Conservation (phyloP, 1,140 invertebrate genomes). For the Phenacoccus solenopsis region DNA sequence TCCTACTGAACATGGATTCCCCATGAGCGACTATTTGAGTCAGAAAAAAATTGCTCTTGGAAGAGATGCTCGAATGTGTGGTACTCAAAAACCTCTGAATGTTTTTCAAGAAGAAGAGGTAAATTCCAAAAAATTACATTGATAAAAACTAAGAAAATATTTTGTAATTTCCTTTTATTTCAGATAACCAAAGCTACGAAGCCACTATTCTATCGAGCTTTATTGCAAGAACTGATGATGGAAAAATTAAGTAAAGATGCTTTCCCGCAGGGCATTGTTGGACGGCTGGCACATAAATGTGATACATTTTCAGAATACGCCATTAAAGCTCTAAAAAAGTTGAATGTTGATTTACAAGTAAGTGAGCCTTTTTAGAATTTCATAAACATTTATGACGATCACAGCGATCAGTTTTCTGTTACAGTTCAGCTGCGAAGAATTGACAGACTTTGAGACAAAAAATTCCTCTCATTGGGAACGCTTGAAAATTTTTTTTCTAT, state of each 20-base stretch:
- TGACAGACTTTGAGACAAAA: conserved; percentile 36
- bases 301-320: conserved; percentile 48
- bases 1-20: conserved; percentile 41
- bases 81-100: conserved; percentile 59
- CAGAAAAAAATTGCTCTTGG: conserved; percentile 44
- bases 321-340: conserved; percentile 43
- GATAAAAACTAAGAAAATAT: no score
- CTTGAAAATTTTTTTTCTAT: conserved; percentile 65
- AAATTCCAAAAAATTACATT: conserved; percentile 13
- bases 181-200: conserved; percentile 36
- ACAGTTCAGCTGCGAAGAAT: conserved; percentile 37
- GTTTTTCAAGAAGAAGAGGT: conserved; percentile 41
- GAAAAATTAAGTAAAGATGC: conserved; percentile 24
- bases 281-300: conserved; percentile 41
- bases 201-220: conserved; percentile 54
- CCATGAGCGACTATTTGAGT: conserved; percentile 49
- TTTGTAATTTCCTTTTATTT: conserved; percentile 23
- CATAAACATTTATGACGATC: conserved; percentile 1
- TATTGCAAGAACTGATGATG: conserved; percentile 52
- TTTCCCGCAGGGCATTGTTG: conserved; percentile 33
- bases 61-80: conserved; percentile 67
- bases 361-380: no score
- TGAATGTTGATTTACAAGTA: conserved; percentile 32
- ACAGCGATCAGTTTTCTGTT: conserved; percentile 28
- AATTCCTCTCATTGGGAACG: conserved; percentile 42